Base-by-base conservation (phyloP, 2,113 vertebrate genomes). In the Oncorhynchus nerka region DNA sequence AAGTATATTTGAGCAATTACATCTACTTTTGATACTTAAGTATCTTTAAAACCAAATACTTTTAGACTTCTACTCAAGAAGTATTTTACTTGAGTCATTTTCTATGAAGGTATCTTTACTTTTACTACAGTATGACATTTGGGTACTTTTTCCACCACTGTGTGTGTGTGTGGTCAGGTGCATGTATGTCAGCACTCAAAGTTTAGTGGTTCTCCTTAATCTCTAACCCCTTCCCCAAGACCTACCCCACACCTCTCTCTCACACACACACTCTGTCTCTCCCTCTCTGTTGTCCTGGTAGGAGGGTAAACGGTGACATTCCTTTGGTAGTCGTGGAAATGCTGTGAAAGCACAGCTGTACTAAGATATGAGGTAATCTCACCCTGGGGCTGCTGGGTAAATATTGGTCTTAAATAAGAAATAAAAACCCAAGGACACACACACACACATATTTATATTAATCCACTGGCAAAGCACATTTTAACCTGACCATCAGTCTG, bases 331-430 rank as follows among this genome's bases (percentile, higher is more conserved):
- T 93, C 94, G 93, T 96, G 94, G 96, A 92, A 93, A 97, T 87
- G 75, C 87, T 92, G 94, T 95, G 93, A 95, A 96, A 96, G 91
- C 96, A 95, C 96, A 98, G 96, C 96, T 97, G 96, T 94, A 96
- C 89, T 91, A 84, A 94, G 90, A 95, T 95, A 94, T 94, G 95
- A 98, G 95, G 95, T 97, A 97, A 97, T 97, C 96, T 95, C 91
- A 95, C 91, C 94, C 86, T 85, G 94, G 95, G 96, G 94, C 95
- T 95, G 92, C 94, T 95, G 93, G 92, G 96, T 94, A 97, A 98
- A 97, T 96, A 96, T 96, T 97, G 97, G 95, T 95, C 94, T 94
- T 94, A 93, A 95, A 95, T 95, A 93, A 95, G 92, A 93, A 95
- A 95, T 93, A 94, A 95, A 94, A 94, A 91, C 84, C 89, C 87